These are phyloP conservation scores for Oedothorax gibbosus DNA, from an alignment of 1,140 invertebrate species.

Conservation along the genomic window DNA sequence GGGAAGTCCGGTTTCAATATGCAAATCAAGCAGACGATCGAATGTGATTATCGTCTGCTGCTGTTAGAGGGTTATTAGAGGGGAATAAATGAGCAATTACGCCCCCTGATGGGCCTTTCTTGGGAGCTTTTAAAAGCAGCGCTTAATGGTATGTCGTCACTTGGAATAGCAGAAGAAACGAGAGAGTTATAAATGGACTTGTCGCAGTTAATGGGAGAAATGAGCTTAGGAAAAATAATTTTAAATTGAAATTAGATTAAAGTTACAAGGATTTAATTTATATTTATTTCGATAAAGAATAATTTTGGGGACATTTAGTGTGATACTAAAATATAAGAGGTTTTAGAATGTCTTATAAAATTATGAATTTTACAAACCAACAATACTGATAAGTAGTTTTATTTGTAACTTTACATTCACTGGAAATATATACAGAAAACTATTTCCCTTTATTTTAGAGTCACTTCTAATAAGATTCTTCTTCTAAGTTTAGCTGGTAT, in stretches of 20 bases:
- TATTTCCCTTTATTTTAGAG: too few relatives aligned
- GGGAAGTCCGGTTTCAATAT: constrained; percentile 17
- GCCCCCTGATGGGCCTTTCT: constrained; percentile 12
- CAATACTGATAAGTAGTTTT: too few relatives aligned
- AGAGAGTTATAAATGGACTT: background rate
- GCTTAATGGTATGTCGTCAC: constrained; percentile 10
- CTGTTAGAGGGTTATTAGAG: constrained; percentile 34
- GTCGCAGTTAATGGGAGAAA: background rate
- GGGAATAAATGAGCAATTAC: constrained; percentile 54
- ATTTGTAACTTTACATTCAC: too few relatives aligned
- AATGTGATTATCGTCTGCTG: constrained; percentile 35
- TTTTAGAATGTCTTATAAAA: too few relatives aligned
- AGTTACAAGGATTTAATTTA: too few relatives aligned
- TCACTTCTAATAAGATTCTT: too few relatives aligned
- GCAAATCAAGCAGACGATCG: constrained; percentile 15
- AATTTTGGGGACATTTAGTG: too few relatives aligned
- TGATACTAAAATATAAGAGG: too few relatives aligned
- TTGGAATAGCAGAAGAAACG: constrained; percentile 18
- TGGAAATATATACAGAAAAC: too few relatives aligned
- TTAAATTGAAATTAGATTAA: background rate
- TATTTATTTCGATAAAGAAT: too few relatives aligned
- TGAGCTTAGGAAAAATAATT: constrained; percentile 10
- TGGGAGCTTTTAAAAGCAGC: constrained; percentile 10
- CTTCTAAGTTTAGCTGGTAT: too few relatives aligned
- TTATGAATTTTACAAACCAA: too few relatives aligned